Evolutionary conservation across 2,113 vertebrate genomes (phyloP).

Genomic region (Setophaga petechia): DNA sequence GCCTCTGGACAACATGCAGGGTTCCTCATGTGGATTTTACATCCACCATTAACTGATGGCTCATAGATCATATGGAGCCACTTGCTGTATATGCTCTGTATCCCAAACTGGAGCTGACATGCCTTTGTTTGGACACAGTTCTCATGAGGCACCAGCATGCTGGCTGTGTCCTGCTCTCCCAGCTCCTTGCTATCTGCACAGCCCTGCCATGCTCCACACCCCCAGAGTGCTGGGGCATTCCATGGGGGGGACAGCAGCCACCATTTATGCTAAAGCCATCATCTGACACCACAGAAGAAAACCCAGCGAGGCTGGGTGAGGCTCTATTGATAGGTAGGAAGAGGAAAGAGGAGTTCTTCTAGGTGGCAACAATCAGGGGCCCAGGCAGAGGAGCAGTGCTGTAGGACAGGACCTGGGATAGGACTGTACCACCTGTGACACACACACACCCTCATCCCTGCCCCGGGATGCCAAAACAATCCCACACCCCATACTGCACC

Average conservation of each 20-base stretch:
- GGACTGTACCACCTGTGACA: background rate
- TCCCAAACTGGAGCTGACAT: background rate
- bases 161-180: background rate
- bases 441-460: background rate
- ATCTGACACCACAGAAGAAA: background rate
- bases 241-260: background rate
- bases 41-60: background rate
- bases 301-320: rapidly evolving
- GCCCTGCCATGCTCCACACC: background rate
- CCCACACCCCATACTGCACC: rapidly evolving
- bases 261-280: background rate
- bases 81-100: rapidly evolving
- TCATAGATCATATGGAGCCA: background rate
- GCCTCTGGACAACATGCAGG: rapidly evolving
- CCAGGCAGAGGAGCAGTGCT: background rate
- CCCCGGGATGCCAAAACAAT: background rate
- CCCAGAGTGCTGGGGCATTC: background rate
- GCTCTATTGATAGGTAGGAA: background rate
- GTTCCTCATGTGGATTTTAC: background rate
- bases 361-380: background rate
- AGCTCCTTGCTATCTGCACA: background rate
- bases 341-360: background rate
- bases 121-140: background rate
- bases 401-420: background rate
- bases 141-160: rapidly evolving